Conservation (phyloP, 2,888 invertebrate genomes). For the Pheosia tremula region DNA sequence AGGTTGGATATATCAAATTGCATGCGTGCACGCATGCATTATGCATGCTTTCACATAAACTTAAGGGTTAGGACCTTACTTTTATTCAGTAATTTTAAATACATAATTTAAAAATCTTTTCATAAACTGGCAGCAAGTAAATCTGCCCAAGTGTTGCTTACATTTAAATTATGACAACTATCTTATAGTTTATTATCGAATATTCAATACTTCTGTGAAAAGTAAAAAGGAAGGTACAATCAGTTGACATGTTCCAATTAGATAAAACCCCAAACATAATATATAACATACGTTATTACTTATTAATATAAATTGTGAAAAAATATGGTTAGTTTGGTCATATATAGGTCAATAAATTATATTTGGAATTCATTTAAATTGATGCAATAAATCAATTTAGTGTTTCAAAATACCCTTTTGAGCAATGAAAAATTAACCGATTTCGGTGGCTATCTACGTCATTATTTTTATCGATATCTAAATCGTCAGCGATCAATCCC, state of each 20-base stretch:
- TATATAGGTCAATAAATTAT: not conserved
- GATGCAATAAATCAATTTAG: not conserved
- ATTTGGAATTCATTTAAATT: not conserved
- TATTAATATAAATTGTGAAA: no score
- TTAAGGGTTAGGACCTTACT: slow-evolving; percentile 26
- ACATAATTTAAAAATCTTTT: slow-evolving; percentile 36
- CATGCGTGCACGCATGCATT: slow-evolving; percentile 37
- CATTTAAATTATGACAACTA: not conserved
- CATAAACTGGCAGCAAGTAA: slow-evolving; percentile 37
- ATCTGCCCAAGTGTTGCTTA: slow-evolving; percentile 20
- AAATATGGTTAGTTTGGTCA: not conserved
- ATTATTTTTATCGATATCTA: slow-evolving; percentile 49
- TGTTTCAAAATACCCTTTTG: not conserved
- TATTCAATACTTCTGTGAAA: not conserved
- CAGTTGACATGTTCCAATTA: no score
- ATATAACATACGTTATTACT: no score
- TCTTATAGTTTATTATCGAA: not conserved
- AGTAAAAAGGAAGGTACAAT: no score
- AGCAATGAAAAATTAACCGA: not conserved
- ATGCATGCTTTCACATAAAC: slow-evolving; percentile 43
- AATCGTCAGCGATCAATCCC: slow-evolving; percentile 51
- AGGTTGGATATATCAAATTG: slow-evolving; percentile 40
- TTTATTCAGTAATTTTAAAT: slow-evolving; percentile 37
- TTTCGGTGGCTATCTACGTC: slow-evolving; percentile 27
- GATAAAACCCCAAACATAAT: no score